Conservation (phyloP, 2,113 vertebrate genomes). For the Nannobrachium achirus region DNA sequence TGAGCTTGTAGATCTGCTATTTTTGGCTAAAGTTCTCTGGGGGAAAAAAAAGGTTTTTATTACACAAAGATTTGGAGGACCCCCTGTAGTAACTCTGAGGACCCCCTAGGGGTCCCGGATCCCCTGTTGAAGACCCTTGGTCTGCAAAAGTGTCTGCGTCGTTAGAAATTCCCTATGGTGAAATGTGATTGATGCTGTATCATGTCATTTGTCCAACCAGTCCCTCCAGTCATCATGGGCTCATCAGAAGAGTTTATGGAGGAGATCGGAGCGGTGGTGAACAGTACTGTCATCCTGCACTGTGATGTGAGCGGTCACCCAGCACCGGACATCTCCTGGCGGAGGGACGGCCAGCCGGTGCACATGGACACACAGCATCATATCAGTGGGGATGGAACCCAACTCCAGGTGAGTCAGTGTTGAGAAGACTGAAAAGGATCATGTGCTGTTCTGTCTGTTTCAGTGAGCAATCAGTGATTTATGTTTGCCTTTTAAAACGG, state of each 20-base stretch:
- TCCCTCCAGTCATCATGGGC: constrained; percentile 82
- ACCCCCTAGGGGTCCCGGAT: no score
- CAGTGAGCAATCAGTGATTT: no score
- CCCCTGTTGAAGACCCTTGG: no score
- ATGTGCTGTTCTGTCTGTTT: no score
- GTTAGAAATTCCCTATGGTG: neutral
- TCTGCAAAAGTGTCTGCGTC: neutral
- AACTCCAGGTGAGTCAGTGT: constrained; percentile 79
- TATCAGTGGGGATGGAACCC: constrained; percentile 79
- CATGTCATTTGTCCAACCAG: constrained; percentile 59
- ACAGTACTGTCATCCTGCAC: constrained; percentile 77
- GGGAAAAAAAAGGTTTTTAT: no score
- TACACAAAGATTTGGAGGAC: no score
- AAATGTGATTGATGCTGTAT: neutral
- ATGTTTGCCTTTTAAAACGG: no score
- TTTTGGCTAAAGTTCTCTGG: no score
- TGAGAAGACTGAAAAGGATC: no score
- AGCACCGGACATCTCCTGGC: constrained; percentile 82
- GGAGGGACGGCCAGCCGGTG: constrained; percentile 81
- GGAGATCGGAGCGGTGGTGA: constrained; percentile 82
- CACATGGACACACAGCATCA: constrained; percentile 68
- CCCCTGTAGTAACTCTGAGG: no score
- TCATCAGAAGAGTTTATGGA: constrained; percentile 79
- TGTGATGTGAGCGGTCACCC: constrained; percentile 84
- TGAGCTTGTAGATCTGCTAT: no score